Percentiles rank a stretch among this genome's conserved stretches.
Evolutionary conservation across 2,113 vertebrate genomes (phyloP).

Genomic region (Pelodiscus sinensis): DNA sequence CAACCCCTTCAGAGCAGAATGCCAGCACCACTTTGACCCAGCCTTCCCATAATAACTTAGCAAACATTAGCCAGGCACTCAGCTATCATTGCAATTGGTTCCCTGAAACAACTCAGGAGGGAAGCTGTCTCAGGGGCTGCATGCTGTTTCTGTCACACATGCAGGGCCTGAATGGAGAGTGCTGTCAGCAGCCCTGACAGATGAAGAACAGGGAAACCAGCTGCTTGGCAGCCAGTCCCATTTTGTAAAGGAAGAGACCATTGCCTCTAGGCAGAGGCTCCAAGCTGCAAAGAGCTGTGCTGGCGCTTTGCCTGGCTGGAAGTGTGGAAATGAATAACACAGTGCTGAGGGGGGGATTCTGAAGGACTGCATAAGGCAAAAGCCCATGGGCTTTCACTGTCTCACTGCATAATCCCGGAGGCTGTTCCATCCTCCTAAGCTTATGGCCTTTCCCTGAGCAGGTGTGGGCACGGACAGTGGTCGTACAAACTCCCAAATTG

Average conservation of each 20-base stretch:
- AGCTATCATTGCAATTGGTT: rapidly evolving
- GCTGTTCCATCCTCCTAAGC: neutral
- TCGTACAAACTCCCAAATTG: neutral
- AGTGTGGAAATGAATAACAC: conserved; percentile 20
- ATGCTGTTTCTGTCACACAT: neutral
- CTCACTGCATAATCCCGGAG: neutral
- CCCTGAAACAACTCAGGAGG: neutral
- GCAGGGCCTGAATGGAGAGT: conserved; percentile 2
- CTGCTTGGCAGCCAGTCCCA: neutral
- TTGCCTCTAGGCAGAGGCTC: conserved; percentile 18
- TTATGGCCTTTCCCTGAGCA: neutral
- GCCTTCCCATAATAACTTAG: neutral
- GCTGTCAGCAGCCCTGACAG: conserved; percentile 26
- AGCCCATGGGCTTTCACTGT: neutral
- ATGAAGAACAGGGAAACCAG: conserved; percentile 39
- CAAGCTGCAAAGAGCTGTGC: conserved; percentile 15
- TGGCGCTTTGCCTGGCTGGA: conserved; percentile 39
- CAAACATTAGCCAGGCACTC: neutral
- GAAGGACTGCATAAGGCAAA: conserved; percentile 2
- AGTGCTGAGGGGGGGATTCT: neutral
- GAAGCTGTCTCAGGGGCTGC: conserved; percentile 1
- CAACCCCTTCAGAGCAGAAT: neutral
- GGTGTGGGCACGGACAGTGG: neutral
- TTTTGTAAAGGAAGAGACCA: conserved; percentile 32
- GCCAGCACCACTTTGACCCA: rapidly evolving